A percentile compares a stretch with the other conserved stretches of the same genome.
These are phyloP conservation scores for Ascaphus truei DNA, from an alignment of 2,113 vertebrate genomes.

Conservation along the genomic window DNA sequence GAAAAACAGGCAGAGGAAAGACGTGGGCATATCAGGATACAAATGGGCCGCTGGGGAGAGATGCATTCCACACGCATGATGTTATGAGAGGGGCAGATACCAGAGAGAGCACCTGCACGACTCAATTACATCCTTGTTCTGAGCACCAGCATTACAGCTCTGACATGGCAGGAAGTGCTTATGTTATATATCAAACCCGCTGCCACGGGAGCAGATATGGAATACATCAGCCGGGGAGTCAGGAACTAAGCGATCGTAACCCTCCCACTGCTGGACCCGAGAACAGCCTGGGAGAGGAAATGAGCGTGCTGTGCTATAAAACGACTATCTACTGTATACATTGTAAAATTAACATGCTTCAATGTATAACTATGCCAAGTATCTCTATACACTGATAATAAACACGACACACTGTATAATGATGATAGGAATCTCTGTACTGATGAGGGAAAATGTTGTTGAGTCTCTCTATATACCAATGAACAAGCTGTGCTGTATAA, in stretches of 20 bases:
- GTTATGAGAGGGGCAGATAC: slow-evolving; percentile 70
- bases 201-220: slow-evolving; percentile 62
- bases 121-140: slow-evolving; percentile 74
- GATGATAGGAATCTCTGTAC: too few relatives aligned
- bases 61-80: slow-evolving; percentile 72
- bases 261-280: slow-evolving; percentile 42
- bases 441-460: too few relatives aligned
- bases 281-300: slow-evolving; percentile 5
- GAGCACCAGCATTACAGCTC: slow-evolving; percentile 54
- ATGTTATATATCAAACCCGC: slow-evolving; percentile 75
- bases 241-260: slow-evolving; percentile 19
- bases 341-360: background rate
- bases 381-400: too few relatives aligned
- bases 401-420: too few relatives aligned
- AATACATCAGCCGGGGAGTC: slow-evolving; percentile 64
- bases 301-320: background rate
- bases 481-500: too few relatives aligned
- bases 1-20: slow-evolving; percentile 80
- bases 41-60: slow-evolving; percentile 70
- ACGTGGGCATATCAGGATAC: slow-evolving; percentile 74
- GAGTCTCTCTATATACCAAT: too few relatives aligned
- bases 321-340: background rate
- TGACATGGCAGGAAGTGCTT: slow-evolving; percentile 74
- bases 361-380: background rate
- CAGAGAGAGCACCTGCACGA: slow-evolving; percentile 73